phyloP scores from a whole-genome alignment of 2,113 vertebrate genomes.

The Etia nguti region DNA sequence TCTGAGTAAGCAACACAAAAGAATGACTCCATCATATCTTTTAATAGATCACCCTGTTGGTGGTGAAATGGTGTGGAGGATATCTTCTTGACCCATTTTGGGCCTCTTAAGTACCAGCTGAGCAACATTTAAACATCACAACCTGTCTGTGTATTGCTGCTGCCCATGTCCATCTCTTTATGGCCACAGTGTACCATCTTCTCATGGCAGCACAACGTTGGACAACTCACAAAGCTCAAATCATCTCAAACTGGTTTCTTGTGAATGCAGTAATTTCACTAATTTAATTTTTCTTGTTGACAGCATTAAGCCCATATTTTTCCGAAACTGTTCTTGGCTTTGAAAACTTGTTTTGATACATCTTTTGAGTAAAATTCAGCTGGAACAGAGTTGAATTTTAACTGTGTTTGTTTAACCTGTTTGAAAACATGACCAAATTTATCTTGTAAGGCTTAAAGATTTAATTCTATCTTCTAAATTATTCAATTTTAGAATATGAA shows the following conservation, averaged over 20 bases:
- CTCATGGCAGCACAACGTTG: background rate
- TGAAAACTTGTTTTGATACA: accelerated
- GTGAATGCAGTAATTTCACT: accelerated
- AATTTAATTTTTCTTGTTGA: background rate
- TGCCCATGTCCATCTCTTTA: background rate
- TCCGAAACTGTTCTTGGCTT: accelerated
- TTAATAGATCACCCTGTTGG: background rate
- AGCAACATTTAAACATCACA: background rate
- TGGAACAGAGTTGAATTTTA: background rate
- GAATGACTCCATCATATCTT: background rate
- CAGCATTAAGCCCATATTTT: background rate
- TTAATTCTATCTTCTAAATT: background rate
- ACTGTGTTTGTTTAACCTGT: background rate
- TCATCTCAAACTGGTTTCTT: background rate
- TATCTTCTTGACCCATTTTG: background rate
- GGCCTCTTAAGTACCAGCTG: accelerated
- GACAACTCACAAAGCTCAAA: background rate
- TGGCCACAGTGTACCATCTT: background rate
- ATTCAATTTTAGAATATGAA: background rate
- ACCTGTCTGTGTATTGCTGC: background rate
- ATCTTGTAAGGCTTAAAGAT: background rate
- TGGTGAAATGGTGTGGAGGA: background rate
- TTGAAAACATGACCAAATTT: background rate
- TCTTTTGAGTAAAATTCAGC: background rate
- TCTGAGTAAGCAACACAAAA: background rate